Evolutionary conservation across 2,113 vertebrate species (phyloP).

Genomic region (Candoia aspera): DNA sequence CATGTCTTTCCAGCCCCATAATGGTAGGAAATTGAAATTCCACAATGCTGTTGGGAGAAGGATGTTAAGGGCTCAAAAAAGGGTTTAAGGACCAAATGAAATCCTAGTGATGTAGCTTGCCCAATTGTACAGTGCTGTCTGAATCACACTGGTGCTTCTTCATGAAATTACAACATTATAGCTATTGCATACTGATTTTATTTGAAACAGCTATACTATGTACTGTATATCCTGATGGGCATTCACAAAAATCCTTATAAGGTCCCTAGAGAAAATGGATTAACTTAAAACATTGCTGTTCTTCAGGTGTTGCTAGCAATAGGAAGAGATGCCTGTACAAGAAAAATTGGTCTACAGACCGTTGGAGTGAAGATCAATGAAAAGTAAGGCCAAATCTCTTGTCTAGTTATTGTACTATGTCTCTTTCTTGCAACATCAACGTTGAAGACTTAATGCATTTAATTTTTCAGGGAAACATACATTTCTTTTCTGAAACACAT

Average conservation of each 20-base stretch:
- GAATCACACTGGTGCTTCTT: neutral
- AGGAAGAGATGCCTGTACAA: slow-evolving; percentile 81
- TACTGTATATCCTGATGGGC: neutral
- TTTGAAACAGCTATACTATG: neutral
- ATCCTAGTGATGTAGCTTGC: neutral
- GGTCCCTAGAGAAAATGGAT: neutral
- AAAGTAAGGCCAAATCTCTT: slow-evolving; percentile 71
- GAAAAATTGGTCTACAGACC: slow-evolving; percentile 78
- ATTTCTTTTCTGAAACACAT: neutral
- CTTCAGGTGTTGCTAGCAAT: slow-evolving; percentile 81
- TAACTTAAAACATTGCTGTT: neutral
- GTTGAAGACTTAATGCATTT: neutral
- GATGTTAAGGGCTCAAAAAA: neutral
- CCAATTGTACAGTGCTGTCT: neutral
- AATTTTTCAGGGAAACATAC: neutral
- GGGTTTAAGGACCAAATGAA: neutral
- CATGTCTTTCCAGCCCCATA: neutral
- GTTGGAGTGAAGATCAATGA: slow-evolving; percentile 82
- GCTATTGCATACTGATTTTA: neutral
- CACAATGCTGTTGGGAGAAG: neutral
- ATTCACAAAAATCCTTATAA: neutral
- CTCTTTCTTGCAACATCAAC: fast-evolving
- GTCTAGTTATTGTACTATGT: neutral
- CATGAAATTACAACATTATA: neutral
- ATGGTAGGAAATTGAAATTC: neutral